Base-by-base conservation (phyloP, 2,888 invertebrate species). In the Melolontha melolontha region DNA sequence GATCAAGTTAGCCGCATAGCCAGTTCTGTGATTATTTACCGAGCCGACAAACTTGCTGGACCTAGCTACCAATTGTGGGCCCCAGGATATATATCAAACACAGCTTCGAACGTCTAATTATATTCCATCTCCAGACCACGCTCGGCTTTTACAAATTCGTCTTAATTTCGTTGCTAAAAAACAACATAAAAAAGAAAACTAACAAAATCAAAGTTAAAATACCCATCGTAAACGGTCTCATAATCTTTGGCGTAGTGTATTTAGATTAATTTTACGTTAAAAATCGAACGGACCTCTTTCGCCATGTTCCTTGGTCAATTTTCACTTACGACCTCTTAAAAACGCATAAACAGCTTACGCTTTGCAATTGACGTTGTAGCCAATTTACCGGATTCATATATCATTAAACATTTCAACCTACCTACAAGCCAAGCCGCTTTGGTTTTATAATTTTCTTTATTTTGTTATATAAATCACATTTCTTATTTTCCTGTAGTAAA, bases 21-120 rank as follows among this genome's bases (percentile, higher is more conserved):
- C 79, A 78, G 80, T 80, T 80, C 82, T 82, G 81, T 82, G 82
- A 82, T 82, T 81, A 82, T 80, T 80, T 79, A 79, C 79, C 74
- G 74, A 77, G 80, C 81, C 80, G 80, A 78, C 80, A 79, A 78
- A 79, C 78, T 78, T 77, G 76, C 79, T 77, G 79, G 79, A 76
- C 79, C 78, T 79, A 80, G 80, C 80, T 80, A 81, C 81, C 81
- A 80, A 81, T 81, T 80, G 79, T 79, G 76, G 74, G 79, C 80
- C 80, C 74, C 76, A 72, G 80, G 80, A 79, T 80, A 80, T 80
- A 80, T 79, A 80, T 80, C 80, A 79, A 79, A 78, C 76, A 75
- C 76, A 74, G 76, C 76, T 34, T 78, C 75, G 76, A 76, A 75
- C 76, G 76, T 77, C 80, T 79, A 80, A 81, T 80, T 81, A 81